Base-by-base conservation (phyloP, 2,888 invertebrate genomes). In the Latrodectus hesperus region DNA sequence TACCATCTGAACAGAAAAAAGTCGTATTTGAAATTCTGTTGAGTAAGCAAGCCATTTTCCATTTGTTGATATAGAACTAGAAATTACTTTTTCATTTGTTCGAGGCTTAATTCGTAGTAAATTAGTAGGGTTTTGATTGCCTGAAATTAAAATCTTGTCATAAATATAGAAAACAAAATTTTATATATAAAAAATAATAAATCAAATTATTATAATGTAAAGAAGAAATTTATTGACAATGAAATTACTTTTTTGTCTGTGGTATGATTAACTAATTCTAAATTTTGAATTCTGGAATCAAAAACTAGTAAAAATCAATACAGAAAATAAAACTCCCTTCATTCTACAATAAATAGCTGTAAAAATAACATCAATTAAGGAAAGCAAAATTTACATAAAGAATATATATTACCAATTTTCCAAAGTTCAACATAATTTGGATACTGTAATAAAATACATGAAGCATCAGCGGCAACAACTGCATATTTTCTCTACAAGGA, bases 41-140 rank as follows among this genome's bases (percentile, higher is more conserved):
- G 96, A 95, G 92, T 96, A 97, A 9, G 95, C 94, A 26, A 98
- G 93, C 93, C 95, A 94, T 88, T 94, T 94, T 1, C 95, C 96
- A 91, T 95, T 94, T 3, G 94, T 94, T 8, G 96, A 96, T 9
- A 97, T 93, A 14, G 94, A 94, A 90, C 95, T 94, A 90, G 95
- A 95, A 9, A 94, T 93, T 52, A 97, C 95, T n/a, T 93, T 93
- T 90, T 95, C 95, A 4, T 94, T 93, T 14, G 93, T 93, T 90
- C 95, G 94, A 9, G 95, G 94, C 90, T 94, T 94, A 53, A 97
- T 92, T 85, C 95, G 93, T 2, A 96, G 92, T 60, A 97, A 91
- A 91, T 96, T 96, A 65, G 16, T 53, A 14, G 85, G 79, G 11
- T 53, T 52, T 12, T 60, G 12, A 52, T 60, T 60, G 55, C 22